A percentile compares a stretch with the other conserved stretches of the same genome.
Evolutionary conservation across 2,888 invertebrate genomes (phyloP).

Genomic region (Sphaeridia pumilis): DNA sequence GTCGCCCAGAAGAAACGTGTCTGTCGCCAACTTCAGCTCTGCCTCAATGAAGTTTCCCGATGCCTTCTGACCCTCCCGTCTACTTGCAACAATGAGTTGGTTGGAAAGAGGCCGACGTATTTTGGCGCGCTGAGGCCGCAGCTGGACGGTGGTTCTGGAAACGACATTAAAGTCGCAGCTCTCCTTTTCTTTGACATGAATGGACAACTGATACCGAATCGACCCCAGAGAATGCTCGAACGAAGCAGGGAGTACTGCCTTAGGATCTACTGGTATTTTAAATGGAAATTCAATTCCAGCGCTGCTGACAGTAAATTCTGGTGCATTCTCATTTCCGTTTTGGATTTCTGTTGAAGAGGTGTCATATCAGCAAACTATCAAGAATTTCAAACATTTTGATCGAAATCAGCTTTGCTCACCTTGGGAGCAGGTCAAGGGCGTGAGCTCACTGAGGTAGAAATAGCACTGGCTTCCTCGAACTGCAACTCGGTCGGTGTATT

Average conservation of each 20-base stretch:
- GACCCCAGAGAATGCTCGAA: background rate
- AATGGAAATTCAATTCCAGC: background rate
- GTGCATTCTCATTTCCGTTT: background rate
- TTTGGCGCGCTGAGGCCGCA: background rate
- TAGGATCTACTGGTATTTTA: background rate
- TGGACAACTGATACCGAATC: background rate
- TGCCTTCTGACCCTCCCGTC: background rate
- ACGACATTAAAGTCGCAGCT: background rate
- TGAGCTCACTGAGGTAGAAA: background rate
- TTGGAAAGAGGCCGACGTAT: background rate
- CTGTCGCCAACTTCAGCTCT: background rate
- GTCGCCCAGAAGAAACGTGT: background rate
- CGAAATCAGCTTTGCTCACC: background rate
- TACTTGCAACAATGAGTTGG: background rate
- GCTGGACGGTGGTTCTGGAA: background rate
- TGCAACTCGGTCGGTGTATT: background rate
- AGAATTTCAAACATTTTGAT: background rate
- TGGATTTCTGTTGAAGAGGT: background rate
- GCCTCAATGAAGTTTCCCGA: background rate
- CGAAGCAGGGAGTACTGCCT: background rate
- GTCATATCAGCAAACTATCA: background rate
- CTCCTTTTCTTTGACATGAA: background rate
- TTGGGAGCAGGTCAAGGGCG: background rate
- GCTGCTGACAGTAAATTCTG: background rate
- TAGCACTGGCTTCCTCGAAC: background rate